A percentile compares a stretch with the other conserved stretches of the same genome.
These are phyloP conservation scores for Syrmaticus mikado DNA, from an alignment of 2,113 vertebrate species.

Conservation along the genomic window DNA sequence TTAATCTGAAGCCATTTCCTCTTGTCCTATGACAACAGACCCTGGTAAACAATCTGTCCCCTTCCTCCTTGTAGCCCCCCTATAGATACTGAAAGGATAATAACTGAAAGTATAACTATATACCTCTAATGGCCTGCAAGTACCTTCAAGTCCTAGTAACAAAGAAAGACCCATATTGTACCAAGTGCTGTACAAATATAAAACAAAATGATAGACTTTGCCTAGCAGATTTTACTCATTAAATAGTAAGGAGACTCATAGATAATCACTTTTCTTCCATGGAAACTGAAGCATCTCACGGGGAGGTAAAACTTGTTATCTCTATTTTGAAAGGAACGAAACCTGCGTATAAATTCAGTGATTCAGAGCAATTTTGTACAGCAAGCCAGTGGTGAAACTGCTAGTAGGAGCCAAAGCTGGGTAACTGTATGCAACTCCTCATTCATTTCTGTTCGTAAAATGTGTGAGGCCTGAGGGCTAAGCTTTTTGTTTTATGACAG, in stretches of 20 bases:
- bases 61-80: too few species aligned
- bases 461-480: neutral
- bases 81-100: too few species aligned
- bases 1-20: neutral
- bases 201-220: neutral
- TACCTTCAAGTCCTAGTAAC: neutral
- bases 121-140: neutral
- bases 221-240: neutral
- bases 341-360: neutral
- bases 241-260: neutral
- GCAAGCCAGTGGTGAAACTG: neutral
- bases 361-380: neutral
- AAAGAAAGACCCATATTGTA: neutral
- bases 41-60: too few species aligned
- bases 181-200: neutral
- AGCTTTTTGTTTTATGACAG: neutral
- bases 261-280: neutral
- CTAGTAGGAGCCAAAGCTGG: neutral
- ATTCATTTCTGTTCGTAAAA: neutral
- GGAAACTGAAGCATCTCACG: neutral
- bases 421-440: neutral
- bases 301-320: neutral
- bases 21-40: neutral
- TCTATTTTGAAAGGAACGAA: neutral
- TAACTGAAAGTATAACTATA: too few species aligned